phyloP scores from a whole-genome alignment of 1,140 invertebrate species.

The Zaprionus inermis region DNA sequence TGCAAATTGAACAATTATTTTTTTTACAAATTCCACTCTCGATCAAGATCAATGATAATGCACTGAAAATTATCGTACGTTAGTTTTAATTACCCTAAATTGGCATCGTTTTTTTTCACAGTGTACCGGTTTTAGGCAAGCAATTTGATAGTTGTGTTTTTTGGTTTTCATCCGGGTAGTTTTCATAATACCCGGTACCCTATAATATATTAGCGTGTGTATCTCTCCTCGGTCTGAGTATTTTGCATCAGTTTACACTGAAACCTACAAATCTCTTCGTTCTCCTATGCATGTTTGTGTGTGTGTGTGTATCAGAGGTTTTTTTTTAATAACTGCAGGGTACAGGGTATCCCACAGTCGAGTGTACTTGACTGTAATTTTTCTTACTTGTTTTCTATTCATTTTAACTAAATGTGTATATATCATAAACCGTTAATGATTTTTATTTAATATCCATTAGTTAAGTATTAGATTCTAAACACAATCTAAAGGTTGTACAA shows the following conservation, averaged over 20 bases:
- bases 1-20: slow-evolving; percentile 1
- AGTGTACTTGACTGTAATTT: not conserved
- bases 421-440: not conserved
- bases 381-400: not conserved
- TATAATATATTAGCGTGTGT: not conserved
- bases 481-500: not conserved
- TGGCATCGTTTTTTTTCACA: not conserved
- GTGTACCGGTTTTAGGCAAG: not conserved
- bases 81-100: slow-evolving; percentile 3
- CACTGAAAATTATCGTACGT: not conserved
- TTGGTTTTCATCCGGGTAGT: not conserved
- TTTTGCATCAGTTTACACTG: not conserved
- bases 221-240: not conserved
- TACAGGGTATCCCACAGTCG: slow-evolving; percentile 1
- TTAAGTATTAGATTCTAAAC: not conserved
- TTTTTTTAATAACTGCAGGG: not conserved
- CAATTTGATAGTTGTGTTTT: not conserved
- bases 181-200: not conserved
- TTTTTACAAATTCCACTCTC: not conserved
- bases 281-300: not conserved
- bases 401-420: not conserved
- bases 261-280: not conserved
- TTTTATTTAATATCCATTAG: not conserved
- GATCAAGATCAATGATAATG: not conserved
- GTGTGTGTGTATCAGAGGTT: not conserved